Base-by-base conservation (phyloP, 2,888 invertebrate genomes). In the Barypeithes pellucidus region DNA sequence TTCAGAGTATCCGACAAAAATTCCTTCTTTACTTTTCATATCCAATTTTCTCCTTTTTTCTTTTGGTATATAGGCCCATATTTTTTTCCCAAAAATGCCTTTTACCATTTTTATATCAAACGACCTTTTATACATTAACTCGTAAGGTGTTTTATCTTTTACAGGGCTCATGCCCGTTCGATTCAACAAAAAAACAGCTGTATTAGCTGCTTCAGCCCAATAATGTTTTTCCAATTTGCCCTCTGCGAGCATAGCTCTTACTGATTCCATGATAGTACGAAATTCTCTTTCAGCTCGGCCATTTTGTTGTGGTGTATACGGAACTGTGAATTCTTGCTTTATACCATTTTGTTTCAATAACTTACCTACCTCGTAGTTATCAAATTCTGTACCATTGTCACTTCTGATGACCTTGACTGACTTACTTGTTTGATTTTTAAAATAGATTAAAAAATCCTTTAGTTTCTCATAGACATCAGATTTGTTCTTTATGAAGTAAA, bases 291-390 rank as follows among this genome's bases (percentile, higher is more conserved):
- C 77, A 20, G 77, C 75, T 9, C 68, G 73, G 9, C 77, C 77
- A 70, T 78, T 76, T 36, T 67, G 68, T 67, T 77, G 67, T 1
- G 76, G 77, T 2, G 74, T 72, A 45, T 78, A 72, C 8, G 76
- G 68, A 33, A 75, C 63, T 36, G 77, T 76, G 14, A 52, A 22
- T 36, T 67, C 41, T 57, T 72, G 62, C 18, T 54, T 18, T 11
- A 73, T 68, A 16, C 68, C 68, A 0, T 62, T 20, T 1, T 63
- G 16, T 62, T 63, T 63, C 45, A 73, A 57, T 24, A 73, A 43
- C 12, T 29, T 41, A 12, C 29, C 22, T 57, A 67, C 79, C 68
- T 81, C 79, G 3, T 62, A 63, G 16, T 77, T 33, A 4, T 33
- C 33, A 33, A 33, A 33, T 33, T 33, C 33, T 5, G 33, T 33